Percentiles rank a stretch among this genome's conserved stretches.
phyloP scores from a whole-genome alignment of 92 coral and sea anemone species.

The Zoanthus solanderi region DNA sequence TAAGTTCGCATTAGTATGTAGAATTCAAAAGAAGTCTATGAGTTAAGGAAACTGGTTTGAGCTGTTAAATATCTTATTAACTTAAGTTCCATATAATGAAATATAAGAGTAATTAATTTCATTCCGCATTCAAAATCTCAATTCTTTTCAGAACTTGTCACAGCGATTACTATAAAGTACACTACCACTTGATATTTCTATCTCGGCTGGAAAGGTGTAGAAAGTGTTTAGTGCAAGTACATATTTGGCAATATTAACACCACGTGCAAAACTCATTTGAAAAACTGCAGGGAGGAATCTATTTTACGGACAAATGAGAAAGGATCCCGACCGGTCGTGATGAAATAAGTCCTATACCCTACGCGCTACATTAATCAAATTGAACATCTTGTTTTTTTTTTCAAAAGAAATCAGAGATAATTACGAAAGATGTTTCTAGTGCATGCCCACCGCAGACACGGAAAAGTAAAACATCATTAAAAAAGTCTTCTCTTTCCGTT shows the following conservation, averaged over 20 bases:
- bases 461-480: background rate
- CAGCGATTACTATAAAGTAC: background rate
- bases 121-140: background rate
- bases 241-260: background rate
- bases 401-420: background rate
- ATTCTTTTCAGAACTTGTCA: background rate
- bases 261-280: background rate
- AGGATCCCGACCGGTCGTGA: background rate
- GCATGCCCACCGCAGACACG: background rate
- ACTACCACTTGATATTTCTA: background rate
- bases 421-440: background rate
- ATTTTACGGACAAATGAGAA: background rate
- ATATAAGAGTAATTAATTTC: background rate
- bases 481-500: background rate
- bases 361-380: no score
- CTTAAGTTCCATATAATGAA: background rate
- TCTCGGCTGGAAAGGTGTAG: conserved; percentile 19
- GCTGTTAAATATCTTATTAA: background rate
- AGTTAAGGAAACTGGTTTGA: background rate
- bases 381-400: no score
- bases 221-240: background rate
- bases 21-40: background rate
- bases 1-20: background rate
- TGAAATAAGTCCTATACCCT: background rate
- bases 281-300: background rate